Evolutionary conservation across 2,113 vertebrate genomes (phyloP), one percentile per base, ranked within the genome.

Genomic region (Pachypanchax playfairii): DNA sequence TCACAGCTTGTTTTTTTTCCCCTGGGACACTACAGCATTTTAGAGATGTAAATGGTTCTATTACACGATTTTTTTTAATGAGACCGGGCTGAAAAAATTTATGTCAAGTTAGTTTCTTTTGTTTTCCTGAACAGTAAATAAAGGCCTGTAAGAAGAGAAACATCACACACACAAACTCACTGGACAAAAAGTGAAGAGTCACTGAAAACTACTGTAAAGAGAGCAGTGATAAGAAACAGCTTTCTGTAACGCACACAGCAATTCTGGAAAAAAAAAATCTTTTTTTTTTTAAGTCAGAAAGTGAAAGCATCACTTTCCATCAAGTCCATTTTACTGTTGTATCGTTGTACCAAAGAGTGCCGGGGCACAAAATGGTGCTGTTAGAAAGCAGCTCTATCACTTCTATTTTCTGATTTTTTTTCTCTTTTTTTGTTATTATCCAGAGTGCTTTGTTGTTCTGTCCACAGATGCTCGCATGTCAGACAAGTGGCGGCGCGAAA

Each of bases 141-240:
- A 84, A 87, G 73, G 74, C 75, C 75, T 78, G 74, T 82, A 80
- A 68, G 85, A 57, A 83, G 81, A 83, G 65, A 73, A 73, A 73
- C 44, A 24, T 14, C 63, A 70, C 33, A 57, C 67, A 81, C 75
- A 75, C 75, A 76, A 71, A 87, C 86, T 12, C 77, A 88, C 83
- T 25, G 75, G 80, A 89, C 86, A 68, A 65, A 80, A 75, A 82
- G 65, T 73, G 65, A 80, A 85, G 75, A 83, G 78, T 82, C 66
- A 65, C 60, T 74, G 80, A 51, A 84, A 87, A 86, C 82, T 83
- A 85, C 87, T 53, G 72, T 60, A 36, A 82, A 82, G 75, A 79
- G 67, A 83, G 83, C 38, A 72, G 71, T 18, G 39, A 72, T 70
- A 60, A 83, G n/a, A 84, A 85, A 75, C 67, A 68, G 61, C 73